phyloP scores from a whole-genome alignment of 2,888 invertebrate genomes.

The Athetis lepigone region DNA sequence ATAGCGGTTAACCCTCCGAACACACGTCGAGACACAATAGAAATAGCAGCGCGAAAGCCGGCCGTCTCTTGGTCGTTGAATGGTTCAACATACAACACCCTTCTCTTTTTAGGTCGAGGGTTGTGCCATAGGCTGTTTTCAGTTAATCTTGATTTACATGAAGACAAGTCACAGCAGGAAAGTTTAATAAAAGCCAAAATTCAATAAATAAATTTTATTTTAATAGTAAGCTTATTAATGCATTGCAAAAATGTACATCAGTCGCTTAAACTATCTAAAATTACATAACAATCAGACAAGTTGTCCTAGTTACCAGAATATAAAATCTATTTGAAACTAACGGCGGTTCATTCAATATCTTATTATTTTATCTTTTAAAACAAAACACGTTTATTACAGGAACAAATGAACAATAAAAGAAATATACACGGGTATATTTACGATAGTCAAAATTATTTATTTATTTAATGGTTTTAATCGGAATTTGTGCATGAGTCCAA shows the following conservation, averaged over 20 bases:
- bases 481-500: constrained; percentile 29
- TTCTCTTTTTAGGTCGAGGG: too few relatives aligned
- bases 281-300: constrained; percentile 50
- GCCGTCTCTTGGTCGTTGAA: too few relatives aligned
- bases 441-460: background rate
- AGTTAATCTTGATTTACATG: too few relatives aligned
- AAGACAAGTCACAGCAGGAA: too few relatives aligned
- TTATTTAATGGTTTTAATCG: background rate
- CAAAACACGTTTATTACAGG: constrained; percentile 1
- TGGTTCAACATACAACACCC: too few relatives aligned
- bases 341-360: background rate
- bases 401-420: background rate
- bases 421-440: constrained; percentile 21
- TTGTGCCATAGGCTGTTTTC: too few relatives aligned
- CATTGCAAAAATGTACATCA: constrained; percentile 52
- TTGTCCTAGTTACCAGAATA: constrained; percentile 47
- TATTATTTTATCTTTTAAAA: constrained; percentile 3
- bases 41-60: too few relatives aligned
- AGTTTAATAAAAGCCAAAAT: background rate
- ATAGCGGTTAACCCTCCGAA: too few relatives aligned
- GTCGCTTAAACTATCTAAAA: constrained; percentile 49
- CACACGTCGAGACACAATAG: too few relatives aligned
- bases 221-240: constrained; percentile 42
- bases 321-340: constrained; percentile 25
- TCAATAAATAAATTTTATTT: constrained; percentile 63